Percentiles rank a stretch among this genome's conserved stretches.
These are phyloP conservation scores for Acyrthosiphon pisum DNA, from an alignment of 1,140 invertebrate species.

Conservation along the genomic window DNA sequence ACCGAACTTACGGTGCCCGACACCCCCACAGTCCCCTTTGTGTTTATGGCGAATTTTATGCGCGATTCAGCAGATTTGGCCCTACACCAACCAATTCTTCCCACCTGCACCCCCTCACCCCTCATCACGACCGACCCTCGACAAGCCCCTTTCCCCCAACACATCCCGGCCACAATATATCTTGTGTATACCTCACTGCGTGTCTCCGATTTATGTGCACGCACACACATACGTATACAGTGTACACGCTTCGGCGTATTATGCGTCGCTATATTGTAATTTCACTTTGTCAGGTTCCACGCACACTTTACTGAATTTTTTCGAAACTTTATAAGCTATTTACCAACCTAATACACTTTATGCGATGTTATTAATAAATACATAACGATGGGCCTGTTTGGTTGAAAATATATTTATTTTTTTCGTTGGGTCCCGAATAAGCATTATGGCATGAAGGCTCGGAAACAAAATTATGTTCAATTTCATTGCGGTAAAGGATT, in stretches of 20 bases:
- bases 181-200: background rate
- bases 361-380: background rate
- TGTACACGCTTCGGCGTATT: background rate
- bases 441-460: background rate
- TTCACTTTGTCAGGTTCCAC: background rate
- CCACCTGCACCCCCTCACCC: no score
- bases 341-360: background rate
- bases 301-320: background rate
- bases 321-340: background rate
- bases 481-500: background rate
- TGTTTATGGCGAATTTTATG: background rate
- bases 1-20: background rate
- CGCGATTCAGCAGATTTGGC: slow-evolving; percentile 27
- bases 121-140: background rate
- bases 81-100: background rate
- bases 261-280: slow-evolving; percentile 4
- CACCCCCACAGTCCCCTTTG: background rate
- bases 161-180: background rate
- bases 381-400: background rate
- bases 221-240: background rate
- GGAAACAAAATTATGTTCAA: background rate
- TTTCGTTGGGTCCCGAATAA: background rate
- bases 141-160: no score
- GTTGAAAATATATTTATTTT: background rate
- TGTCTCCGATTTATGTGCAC: background rate